Evolutionary conservation across 2,113 vertebrate species (phyloP).

Genomic region (Psilopogon haemacephalus): DNA sequence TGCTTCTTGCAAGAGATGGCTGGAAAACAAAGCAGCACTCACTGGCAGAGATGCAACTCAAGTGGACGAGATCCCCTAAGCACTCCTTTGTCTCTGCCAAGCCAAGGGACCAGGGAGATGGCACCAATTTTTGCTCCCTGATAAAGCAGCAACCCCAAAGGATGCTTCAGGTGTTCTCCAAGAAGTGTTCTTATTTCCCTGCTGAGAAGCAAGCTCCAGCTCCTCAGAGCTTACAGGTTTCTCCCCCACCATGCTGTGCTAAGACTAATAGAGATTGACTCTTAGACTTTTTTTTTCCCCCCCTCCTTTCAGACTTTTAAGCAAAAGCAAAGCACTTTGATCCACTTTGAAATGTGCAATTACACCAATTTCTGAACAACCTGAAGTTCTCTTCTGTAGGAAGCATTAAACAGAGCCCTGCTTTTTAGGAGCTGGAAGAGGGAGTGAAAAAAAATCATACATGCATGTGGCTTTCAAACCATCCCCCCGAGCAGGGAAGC

Average conservation of each 20-base stretch:
- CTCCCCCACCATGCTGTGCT: neutral
- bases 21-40: neutral
- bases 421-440: neutral
- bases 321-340: conserved; percentile 1
- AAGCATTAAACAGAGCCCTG: neutral
- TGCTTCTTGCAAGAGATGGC: neutral
- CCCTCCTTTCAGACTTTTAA: neutral
- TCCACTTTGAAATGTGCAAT: neutral
- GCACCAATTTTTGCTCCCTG: accelerated
- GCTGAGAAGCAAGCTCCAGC: neutral
- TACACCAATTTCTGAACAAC: neutral
- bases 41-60: neutral
- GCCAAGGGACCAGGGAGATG: neutral
- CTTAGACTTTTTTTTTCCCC: neutral
- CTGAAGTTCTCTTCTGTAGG: neutral
- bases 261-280: neutral
- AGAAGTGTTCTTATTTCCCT: neutral
- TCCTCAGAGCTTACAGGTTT: neutral
- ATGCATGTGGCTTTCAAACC: neutral
- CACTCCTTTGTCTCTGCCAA: neutral
- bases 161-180: neutral
- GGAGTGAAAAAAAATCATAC: neutral
- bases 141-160: neutral
- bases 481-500: neutral
- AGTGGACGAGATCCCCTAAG: neutral